These are phyloP conservation scores for Neocrepidodera transversa DNA, from an alignment of 2,888 invertebrate genomes.

Conservation along the genomic window DNA sequence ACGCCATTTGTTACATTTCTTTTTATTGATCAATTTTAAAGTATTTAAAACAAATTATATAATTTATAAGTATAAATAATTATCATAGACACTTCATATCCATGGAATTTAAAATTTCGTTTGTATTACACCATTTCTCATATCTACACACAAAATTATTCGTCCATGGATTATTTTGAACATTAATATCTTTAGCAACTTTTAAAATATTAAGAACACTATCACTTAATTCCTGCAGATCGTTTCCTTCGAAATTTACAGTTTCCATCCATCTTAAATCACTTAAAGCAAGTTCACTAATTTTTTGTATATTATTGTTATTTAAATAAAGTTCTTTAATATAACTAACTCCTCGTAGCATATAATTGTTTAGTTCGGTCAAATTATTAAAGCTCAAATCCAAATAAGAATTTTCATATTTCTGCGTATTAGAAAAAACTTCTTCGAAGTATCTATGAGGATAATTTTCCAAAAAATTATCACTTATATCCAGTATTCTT, in stretches of 20 bases:
- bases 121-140: constrained; percentile 29
- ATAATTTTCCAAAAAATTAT: constrained; percentile 36
- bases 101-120: constrained; percentile 24
- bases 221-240: constrained; percentile 29
- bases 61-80: too few species aligned
- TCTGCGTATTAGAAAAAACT: constrained; percentile 32
- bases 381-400: constrained; percentile 44
- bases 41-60: too few species aligned
- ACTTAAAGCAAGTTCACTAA: constrained; percentile 36
- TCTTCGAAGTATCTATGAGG: constrained; percentile 37
- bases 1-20: too few species aligned
- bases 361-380: constrained; percentile 32
- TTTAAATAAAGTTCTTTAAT: constrained; percentile 37
- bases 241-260: constrained; percentile 41
- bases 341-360: constrained; percentile 34
- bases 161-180: constrained; percentile 37
- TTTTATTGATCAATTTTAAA: too few species aligned
- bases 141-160: constrained; percentile 34
- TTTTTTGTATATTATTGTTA: constrained; percentile 39
- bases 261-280: constrained; percentile 26
- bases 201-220: constrained; percentile 20
- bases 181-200: constrained; percentile 21
- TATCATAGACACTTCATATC: constrained; percentile 8
- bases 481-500: constrained; percentile 38
- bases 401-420: constrained; percentile 30